Evolutionary conservation across 2,113 vertebrate genomes (phyloP).

Genomic region (Myotis lucifugus): DNA sequence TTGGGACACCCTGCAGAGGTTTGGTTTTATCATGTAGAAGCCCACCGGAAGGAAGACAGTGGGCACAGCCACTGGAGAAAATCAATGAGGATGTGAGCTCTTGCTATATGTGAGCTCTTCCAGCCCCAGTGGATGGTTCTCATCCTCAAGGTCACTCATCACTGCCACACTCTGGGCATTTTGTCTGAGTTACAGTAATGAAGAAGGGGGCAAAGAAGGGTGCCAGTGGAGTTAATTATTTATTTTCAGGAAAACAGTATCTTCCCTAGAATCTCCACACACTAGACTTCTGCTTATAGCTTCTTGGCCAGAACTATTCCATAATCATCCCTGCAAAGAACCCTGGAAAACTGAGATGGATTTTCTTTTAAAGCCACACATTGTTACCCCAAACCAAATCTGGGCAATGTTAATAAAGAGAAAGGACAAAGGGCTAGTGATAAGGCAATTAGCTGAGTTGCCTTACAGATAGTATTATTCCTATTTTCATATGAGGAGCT

Average conservation of each 20-base stretch:
- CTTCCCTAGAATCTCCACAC: not conserved
- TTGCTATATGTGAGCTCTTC: not conserved
- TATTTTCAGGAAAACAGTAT: not conserved
- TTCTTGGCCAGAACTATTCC: not conserved
- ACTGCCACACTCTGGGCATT: not conserved
- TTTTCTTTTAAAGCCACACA: not conserved
- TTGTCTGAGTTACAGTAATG: not conserved
- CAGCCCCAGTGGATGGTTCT: not conserved
- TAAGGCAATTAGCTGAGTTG: not conserved
- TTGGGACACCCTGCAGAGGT: not conserved
- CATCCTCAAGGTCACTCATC: not conserved
- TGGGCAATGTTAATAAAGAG: not conserved
- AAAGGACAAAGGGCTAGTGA: not conserved
- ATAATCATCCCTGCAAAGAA: not conserved
- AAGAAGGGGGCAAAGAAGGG: not conserved
- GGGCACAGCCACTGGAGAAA: not conserved
- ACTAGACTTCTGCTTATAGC: not conserved
- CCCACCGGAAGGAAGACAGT: not conserved
- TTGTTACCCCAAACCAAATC: not conserved
- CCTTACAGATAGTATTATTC: not conserved
- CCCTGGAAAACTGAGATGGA: not conserved
- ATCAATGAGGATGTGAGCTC: not conserved
- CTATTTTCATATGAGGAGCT: not conserved
- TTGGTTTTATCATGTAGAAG: not conserved
- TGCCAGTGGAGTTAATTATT: not conserved